A percentile compares a stretch with the other conserved stretches of the same genome.
phyloP scores from a whole-genome alignment of 2,888 invertebrate species.

The Hypomecis punctinalis region DNA sequence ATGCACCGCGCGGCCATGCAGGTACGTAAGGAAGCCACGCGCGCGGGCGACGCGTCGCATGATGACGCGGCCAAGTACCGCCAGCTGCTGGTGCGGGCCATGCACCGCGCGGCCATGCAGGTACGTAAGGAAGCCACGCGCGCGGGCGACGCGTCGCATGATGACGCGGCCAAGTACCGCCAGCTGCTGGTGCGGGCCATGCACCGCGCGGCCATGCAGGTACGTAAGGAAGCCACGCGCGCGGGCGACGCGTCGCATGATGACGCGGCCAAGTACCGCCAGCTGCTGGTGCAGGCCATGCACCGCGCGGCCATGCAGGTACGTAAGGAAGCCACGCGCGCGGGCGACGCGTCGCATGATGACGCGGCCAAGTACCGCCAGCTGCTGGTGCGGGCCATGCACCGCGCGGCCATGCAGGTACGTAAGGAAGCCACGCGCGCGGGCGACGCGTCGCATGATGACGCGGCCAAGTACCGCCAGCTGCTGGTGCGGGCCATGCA shows the following conservation, averaged over 20 bases:
- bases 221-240: conserved; percentile 95
- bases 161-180: conserved; percentile 97
- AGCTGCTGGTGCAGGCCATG: conserved; percentile 96
- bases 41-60: conserved; percentile 95
- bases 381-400: conserved; percentile 96
- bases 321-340: conserved; percentile 96
- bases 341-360: conserved; percentile 95
- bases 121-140: conserved; percentile 95
- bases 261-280: conserved; percentile 97
- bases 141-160: conserved; percentile 95
- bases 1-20: conserved; percentile 97
- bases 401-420: conserved; percentile 95
- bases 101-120: conserved; percentile 97
- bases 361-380: conserved; percentile 98
- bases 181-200: conserved; percentile 97
- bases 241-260: conserved; percentile 96
- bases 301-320: conserved; percentile 96
- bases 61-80: conserved; percentile 98
- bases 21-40: conserved; percentile 94
- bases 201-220: conserved; percentile 96
- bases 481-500: conserved; percentile 97
- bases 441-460: conserved; percentile 95
- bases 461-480: conserved; percentile 97
- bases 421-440: conserved; percentile 97
- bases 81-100: conserved; percentile 96